phyloP scores from a whole-genome alignment of 2,888 invertebrate genomes.

The Cordilura impudica region DNA sequence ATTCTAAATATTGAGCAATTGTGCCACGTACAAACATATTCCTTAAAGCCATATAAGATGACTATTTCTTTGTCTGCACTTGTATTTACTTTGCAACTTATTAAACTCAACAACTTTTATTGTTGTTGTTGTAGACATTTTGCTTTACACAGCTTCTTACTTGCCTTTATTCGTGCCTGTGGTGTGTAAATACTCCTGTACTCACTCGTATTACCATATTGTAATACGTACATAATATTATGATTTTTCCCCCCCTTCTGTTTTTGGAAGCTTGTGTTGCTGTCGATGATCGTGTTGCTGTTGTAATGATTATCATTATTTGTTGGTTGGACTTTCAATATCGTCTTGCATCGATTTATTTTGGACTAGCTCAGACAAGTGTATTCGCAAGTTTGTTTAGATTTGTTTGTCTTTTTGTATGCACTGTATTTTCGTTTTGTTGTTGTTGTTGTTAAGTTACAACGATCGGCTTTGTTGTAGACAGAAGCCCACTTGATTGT shows the following conservation, averaged over 20 bases:
- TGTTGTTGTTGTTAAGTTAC: not conserved
- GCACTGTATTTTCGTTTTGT: not conserved
- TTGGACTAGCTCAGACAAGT: not conserved
- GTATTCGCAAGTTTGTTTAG: not conserved
- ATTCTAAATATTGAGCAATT: no score
- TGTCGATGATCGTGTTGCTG: not conserved
- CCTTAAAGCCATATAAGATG: slow-evolving; percentile 1
- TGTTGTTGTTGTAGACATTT: no score
- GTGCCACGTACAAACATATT: not conserved
- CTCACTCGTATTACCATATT: not conserved
- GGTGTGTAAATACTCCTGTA: slow-evolving; percentile 22
- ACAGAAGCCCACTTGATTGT: slow-evolving; percentile 57
- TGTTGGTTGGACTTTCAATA: not conserved
- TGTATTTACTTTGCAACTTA: slow-evolving; percentile 10
- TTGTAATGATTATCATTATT: not conserved
- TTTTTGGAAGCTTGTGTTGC: not conserved
- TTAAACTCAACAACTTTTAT: slow-evolving; percentile 12
- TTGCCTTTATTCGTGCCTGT: slow-evolving; percentile 23
- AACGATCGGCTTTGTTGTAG: not conserved
- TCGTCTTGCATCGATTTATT: not conserved
- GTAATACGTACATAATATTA: not conserved
- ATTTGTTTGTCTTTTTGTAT: not conserved
- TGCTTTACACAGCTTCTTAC: not conserved
- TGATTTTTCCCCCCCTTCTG: not conserved
- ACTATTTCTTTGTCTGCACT: slow-evolving; percentile 8